These are phyloP conservation scores for Diprion similis DNA, from an alignment of 1,140 invertebrate genomes.

Conservation along the genomic window DNA sequence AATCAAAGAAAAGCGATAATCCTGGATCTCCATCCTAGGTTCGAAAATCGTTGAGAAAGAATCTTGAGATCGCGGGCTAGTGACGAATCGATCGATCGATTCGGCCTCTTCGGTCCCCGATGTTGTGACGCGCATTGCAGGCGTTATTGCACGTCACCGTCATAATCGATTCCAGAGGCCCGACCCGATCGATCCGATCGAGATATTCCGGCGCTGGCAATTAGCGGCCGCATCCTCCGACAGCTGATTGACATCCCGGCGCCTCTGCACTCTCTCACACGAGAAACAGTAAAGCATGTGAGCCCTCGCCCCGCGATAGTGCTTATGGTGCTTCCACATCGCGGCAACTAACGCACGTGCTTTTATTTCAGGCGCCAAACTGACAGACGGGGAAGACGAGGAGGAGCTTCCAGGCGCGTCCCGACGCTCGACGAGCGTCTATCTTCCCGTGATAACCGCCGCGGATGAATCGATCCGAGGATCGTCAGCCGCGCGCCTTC, in stretches of 20 bases:
- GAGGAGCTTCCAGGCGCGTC: too few relatives aligned
- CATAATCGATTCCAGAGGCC: slow-evolving; percentile 47
- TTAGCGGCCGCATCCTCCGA: slow-evolving; percentile 41
- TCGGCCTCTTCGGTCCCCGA: neutral
- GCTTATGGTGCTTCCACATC: neutral
- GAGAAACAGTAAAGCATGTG: neutral
- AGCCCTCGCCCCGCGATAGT: neutral
- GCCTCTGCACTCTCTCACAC: slow-evolving; percentile 21
- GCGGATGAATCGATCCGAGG: neutral
- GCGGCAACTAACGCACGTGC: neutral
- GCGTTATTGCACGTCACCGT: slow-evolving; percentile 42
- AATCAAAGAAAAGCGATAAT: too few relatives aligned
- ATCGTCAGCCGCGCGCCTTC: neutral
- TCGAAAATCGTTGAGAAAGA: too few relatives aligned
- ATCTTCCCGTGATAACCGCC: neutral
- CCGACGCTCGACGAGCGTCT: neutral
- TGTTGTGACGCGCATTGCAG: slow-evolving; percentile 27
- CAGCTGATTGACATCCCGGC: slow-evolving; percentile 41
- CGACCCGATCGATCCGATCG: slow-evolving; percentile 45
- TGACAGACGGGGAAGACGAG: neutral
- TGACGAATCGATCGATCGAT: neutral
- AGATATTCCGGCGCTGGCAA: slow-evolving; percentile 43
- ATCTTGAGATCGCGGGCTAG: neutral
- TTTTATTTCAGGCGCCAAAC: slow-evolving; percentile 5
- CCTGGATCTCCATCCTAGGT: too few relatives aligned